Evolutionary conservation across 2,797 vertebrate species (phyloP), one percentile per base, ranked within the genome.

Genomic region (Chelidonichthys spinosus): DNA sequence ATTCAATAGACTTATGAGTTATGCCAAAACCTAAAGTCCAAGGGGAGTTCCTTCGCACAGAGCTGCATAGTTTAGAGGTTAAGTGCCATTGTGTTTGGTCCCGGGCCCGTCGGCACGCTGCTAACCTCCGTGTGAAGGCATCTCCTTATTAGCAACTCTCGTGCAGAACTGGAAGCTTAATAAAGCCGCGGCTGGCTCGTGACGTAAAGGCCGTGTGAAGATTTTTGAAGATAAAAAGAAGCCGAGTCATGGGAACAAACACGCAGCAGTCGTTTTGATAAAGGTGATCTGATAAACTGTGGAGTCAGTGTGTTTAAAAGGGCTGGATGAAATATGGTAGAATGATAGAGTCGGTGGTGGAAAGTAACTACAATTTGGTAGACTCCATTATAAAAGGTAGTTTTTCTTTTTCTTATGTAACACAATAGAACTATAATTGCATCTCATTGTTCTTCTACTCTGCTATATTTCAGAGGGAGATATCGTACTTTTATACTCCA

Each of bases 1-100:
- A 92, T 94, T 94, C 88, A 93, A 88, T 66, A 80, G 81, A 79
- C 84, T 89, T 90, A 91, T 89, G 92, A 93, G 83, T 88, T 87
- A 69, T 79, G 82, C 78, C 89, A 85, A 72, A 84, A 80, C 84
- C 74, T 11, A 49, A 42, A 44, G 87, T 89, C 92, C 86, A 90
- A 15, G 66, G 91, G 91, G 93, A 94, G 87, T 85, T 70, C 55
- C 54, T 7, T 61, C 25, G 71, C 85, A 40, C 37, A 74, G 82
- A 74, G 82, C 74, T 10, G 60, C 76, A 70, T 76, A 85, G 68
- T 82, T 87, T 68, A 50, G 61, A 85, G 67, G 69, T 58, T 56
- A 66, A 82, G 52, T 56, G 79, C 77, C 87, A 93, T 94, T 94
- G 92, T 94, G 87, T 78, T 58, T 33, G 62, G 74, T 65, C 69